Percentiles rank a stretch among this genome's conserved stretches.
Evolutionary conservation across 2,113 vertebrate genomes (phyloP).

Genomic region (Ammodytes dubius): DNA sequence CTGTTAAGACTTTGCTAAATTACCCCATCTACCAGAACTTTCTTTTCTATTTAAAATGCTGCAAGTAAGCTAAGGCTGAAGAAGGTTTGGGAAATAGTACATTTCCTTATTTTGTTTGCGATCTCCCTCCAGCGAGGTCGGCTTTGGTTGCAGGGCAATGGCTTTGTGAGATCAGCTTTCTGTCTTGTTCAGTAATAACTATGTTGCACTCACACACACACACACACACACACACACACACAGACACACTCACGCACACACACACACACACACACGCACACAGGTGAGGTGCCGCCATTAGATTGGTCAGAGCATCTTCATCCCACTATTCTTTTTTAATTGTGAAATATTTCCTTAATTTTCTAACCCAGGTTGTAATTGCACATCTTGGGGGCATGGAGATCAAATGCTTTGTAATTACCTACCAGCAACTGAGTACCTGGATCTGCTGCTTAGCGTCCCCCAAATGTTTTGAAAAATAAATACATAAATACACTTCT

Average conservation of each 20-base stretch:
- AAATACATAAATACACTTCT: slow-evolving; percentile 79
- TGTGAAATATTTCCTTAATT: slow-evolving; percentile 84
- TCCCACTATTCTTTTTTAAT: slow-evolving; percentile 75
- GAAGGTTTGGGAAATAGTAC: slow-evolving; percentile 45
- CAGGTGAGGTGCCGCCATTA: slow-evolving; percentile 71
- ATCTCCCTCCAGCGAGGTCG: slow-evolving; percentile 70
- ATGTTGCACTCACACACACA: slow-evolving; percentile 30
- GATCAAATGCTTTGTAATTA: slow-evolving; percentile 78
- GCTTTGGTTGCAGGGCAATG: slow-evolving; percentile 52
- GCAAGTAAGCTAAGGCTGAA: slow-evolving; percentile 28
- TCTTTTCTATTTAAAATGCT: slow-evolving; percentile 58
- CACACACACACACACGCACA: slow-evolving; percentile 37
- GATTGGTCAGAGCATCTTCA: slow-evolving; percentile 69
- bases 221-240: slow-evolving; percentile 41
- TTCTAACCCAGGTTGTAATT: slow-evolving; percentile 78
- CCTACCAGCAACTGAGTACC: slow-evolving; percentile 64
- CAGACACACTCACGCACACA: slow-evolving; percentile 40
- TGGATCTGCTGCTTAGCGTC: slow-evolving; percentile 57
- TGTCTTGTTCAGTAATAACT: slow-evolving; percentile 30
- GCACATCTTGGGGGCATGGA: slow-evolving; percentile 80
- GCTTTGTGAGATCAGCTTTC: slow-evolving; percentile 56
- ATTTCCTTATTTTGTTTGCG: slow-evolving; percentile 32
- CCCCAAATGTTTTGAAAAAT: slow-evolving; percentile 63
- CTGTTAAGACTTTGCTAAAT: slow-evolving; percentile 57
- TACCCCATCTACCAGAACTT: slow-evolving; percentile 41